These are phyloP conservation scores for Coregonus clupeaformis DNA, from an alignment of 2,113 vertebrate genomes.

Conservation along the genomic window DNA sequence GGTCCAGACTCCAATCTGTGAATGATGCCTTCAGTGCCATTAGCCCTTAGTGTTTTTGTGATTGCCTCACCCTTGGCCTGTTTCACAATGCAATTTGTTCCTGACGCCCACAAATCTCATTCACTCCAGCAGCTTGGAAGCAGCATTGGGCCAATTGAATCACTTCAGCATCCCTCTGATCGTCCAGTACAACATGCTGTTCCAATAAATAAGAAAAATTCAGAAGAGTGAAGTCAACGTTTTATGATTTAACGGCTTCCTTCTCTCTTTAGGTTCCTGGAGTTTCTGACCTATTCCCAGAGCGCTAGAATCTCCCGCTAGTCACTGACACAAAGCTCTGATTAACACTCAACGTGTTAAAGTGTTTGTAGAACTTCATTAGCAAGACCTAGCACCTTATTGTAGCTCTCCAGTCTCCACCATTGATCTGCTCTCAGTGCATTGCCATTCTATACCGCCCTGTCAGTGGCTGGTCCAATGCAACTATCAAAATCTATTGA, in stretches of 20 bases:
- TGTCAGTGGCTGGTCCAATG: not conserved
- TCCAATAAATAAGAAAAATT: constrained; percentile 72
- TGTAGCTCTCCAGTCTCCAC: constrained; percentile 15
- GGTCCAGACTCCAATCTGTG: constrained; percentile 52
- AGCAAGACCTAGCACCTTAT: constrained; percentile 36
- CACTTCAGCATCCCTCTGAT: constrained; percentile 47
- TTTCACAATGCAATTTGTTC: constrained; percentile 37
- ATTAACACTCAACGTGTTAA: constrained; percentile 48
- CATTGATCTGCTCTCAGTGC: constrained; percentile 13
- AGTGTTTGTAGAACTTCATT: constrained; percentile 54
- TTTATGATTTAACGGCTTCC: constrained; percentile 73
- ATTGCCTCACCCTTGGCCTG: constrained; percentile 33
- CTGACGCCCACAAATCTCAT: constrained; percentile 20
- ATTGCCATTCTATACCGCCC: not conserved
- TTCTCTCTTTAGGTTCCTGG: constrained; percentile 64
- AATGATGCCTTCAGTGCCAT: constrained; percentile 46
- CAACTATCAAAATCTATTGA: not conserved
- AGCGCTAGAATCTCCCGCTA: constrained; percentile 41
- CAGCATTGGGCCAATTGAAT: constrained; percentile 45
- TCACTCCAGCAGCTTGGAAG: constrained; percentile 23
- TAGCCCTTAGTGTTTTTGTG: constrained; percentile 20
- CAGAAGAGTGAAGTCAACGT: constrained; percentile 68
- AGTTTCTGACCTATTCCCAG: constrained; percentile 62
- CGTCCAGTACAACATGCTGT: constrained; percentile 56
- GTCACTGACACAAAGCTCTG: constrained; percentile 16